phyloP scores from a whole-genome alignment of 2,797 vertebrate genomes.

The Clamator glandarius region DNA sequence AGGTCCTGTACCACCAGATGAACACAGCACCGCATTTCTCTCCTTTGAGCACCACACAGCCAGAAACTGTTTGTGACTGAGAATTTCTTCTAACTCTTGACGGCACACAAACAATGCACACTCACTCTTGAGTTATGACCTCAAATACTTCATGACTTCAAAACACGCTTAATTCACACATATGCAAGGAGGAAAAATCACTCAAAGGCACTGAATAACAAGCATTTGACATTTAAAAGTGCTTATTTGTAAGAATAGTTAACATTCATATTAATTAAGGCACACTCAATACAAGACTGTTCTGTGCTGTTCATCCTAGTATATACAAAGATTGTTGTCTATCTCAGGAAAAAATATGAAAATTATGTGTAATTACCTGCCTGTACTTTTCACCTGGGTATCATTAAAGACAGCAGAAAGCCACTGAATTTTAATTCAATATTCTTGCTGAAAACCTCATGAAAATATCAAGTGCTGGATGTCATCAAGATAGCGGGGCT shows the following conservation, averaged over 20 bases:
- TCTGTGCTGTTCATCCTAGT: not conserved
- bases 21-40: not conserved
- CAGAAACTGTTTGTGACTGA: not conserved
- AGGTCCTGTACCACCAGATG: rapidly evolving
- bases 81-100: not conserved
- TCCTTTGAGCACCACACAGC: not conserved
- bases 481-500: not conserved
- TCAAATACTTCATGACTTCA: not conserved
- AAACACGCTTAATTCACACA: conserved; percentile 39
- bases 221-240: conserved; percentile 59
- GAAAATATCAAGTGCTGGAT: not conserved
- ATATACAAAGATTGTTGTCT: not conserved
- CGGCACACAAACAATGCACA: conserved; percentile 23
- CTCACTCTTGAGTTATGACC: conserved; percentile 38
- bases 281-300: not conserved
- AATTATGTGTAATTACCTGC: conserved; percentile 41
- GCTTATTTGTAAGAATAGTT: conserved; percentile 44
- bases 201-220: conserved; percentile 50
- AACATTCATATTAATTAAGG: conserved; percentile 62
- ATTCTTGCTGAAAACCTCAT: conserved; percentile 5
- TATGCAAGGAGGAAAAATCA: conserved; percentile 37
- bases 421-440: not conserved
- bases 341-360: not conserved
- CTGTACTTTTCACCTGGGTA: not conserved
- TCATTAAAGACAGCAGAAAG: conserved; percentile 32